A percentile compares a stretch with the other conserved stretches of the same genome.
phyloP scores from a whole-genome alignment of 2,797 vertebrate genomes.

The Mastacembelus armatus region DNA sequence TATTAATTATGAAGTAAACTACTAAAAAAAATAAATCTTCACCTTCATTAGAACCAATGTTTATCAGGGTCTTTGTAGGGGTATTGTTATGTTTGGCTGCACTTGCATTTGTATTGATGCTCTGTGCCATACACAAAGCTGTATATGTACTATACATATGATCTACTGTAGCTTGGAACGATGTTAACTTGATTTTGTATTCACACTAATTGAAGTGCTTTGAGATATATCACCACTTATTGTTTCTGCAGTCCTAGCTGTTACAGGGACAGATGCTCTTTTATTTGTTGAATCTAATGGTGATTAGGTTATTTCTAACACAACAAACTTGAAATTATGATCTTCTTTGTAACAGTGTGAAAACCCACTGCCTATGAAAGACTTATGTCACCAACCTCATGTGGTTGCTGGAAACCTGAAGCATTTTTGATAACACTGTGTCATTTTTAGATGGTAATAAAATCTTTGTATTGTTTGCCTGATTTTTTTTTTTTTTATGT shows the following conservation, averaged over 20 bases:
- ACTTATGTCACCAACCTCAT: neutral
- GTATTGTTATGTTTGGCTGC: neutral
- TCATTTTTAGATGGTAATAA: constrained; percentile 42
- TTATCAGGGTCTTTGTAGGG: too few relatives aligned
- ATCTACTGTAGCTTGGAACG: neutral
- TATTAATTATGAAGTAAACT: too few relatives aligned
- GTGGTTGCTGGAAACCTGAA: constrained; percentile 18
- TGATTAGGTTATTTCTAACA: too few relatives aligned
- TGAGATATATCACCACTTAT: neutral
- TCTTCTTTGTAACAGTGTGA: constrained; percentile 10
- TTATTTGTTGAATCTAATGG: too few relatives aligned
- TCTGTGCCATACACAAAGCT: neutral
- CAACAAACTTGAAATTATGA: constrained; percentile 2
- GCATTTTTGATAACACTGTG: constrained; percentile 27
- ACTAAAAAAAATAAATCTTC: too few relatives aligned
- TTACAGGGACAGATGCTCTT: too few relatives aligned
- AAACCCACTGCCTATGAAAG: constrained; percentile 13
- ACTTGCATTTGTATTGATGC: neutral
- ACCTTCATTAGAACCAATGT: too few relatives aligned
- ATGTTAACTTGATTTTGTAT: neutral
- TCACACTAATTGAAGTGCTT: neutral
- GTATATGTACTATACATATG: neutral
- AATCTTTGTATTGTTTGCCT: constrained; percentile 22
- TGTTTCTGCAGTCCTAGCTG: neutral
- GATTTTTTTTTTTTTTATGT: neutral